These are phyloP conservation scores for Phenacoccus solenopsis DNA, from an alignment of 1,140 invertebrate species.

Conservation along the genomic window DNA sequence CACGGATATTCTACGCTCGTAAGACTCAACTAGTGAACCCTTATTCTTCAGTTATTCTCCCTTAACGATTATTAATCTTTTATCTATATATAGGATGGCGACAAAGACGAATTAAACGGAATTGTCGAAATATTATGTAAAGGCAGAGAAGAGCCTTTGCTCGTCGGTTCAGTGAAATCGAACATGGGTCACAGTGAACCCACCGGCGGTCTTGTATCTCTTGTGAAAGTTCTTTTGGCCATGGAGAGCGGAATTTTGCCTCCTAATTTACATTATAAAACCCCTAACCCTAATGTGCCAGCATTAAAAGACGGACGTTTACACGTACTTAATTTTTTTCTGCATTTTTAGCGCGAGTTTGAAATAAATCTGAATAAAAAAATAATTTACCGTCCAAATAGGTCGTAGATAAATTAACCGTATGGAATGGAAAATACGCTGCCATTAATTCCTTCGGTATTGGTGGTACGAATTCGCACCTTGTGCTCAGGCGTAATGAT, in stretches of 20 bases:
- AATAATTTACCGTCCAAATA: too few species aligned
- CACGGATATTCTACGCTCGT: constrained; percentile 38
- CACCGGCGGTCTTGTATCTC: constrained; percentile 43
- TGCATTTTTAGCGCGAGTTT: too few species aligned
- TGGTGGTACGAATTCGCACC: constrained; percentile 51
- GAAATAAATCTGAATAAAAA: too few species aligned
- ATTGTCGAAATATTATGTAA: constrained; percentile 32
- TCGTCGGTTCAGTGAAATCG: constrained; percentile 58
- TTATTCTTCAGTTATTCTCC: too few species aligned
- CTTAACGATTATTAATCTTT: too few species aligned
- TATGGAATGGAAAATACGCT: constrained; percentile 42
- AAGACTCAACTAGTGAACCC: too few species aligned
- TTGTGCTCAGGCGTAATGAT: constrained; percentile 38
- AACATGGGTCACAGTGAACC: constrained; percentile 63
- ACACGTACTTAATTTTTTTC: constrained; percentile 32
- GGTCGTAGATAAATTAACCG: constrained; percentile 42
- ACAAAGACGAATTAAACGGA: constrained; percentile 30
- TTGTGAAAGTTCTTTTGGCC: constrained; percentile 38
- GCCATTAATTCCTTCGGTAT: constrained; percentile 59
- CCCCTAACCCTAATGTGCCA: constrained; percentile 47
- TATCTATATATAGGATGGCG: constrained; percentile 25
- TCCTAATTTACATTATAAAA: constrained; percentile 44
- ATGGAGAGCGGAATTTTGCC: constrained; percentile 24
- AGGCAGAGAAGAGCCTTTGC: constrained; percentile 39
- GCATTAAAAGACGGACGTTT: constrained; percentile 45